phyloP scores from a whole-genome alignment of 1,140 invertebrate species.

The Brachionus angularis region DNA sequence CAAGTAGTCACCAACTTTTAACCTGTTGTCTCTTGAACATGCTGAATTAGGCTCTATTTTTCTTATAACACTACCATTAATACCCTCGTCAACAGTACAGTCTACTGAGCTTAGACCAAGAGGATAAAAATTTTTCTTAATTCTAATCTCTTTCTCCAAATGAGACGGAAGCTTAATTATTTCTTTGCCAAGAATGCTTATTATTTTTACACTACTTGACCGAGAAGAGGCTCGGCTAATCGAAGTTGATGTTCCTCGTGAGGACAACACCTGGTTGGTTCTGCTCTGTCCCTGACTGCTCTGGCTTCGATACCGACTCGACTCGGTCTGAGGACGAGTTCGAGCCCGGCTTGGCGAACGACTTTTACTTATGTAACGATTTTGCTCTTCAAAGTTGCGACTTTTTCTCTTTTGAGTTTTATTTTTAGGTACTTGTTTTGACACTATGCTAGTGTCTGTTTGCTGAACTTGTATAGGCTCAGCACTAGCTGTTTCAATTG shows the following conservation, averaged over 20 bases:
- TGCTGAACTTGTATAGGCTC: neutral
- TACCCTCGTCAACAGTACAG: slow-evolving; percentile 62
- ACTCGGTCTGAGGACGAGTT: too few relatives aligned
- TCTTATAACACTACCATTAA: slow-evolving; percentile 66
- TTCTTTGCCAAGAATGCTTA: slow-evolving; percentile 49
- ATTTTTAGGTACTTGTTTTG: neutral
- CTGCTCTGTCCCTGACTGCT: too few relatives aligned
- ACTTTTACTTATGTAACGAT: neutral
- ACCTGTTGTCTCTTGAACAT: slow-evolving; percentile 62
- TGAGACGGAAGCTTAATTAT: slow-evolving; percentile 60
- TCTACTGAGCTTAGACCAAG: slow-evolving; percentile 64
- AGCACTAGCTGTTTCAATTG: too few relatives aligned
- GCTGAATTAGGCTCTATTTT: slow-evolving; percentile 61
- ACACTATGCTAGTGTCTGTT: too few relatives aligned
- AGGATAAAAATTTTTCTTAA: slow-evolving; percentile 63
- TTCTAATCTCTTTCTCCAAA: slow-evolving; percentile 63
- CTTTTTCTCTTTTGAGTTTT: neutral
- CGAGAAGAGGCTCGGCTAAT: slow-evolving; percentile 49
- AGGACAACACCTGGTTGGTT: too few relatives aligned
- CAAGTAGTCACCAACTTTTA: slow-evolving; percentile 61
- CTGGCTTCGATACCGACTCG: too few relatives aligned
- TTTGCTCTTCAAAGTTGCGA: slow-evolving; percentile 7
- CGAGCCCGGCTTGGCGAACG: slow-evolving; percentile 18
- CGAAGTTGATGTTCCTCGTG: slow-evolving; percentile 45
- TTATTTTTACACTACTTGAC: slow-evolving; percentile 43